Conservation (phyloP, 2,888 invertebrate species). For the Calameuta pallipes region DNA sequence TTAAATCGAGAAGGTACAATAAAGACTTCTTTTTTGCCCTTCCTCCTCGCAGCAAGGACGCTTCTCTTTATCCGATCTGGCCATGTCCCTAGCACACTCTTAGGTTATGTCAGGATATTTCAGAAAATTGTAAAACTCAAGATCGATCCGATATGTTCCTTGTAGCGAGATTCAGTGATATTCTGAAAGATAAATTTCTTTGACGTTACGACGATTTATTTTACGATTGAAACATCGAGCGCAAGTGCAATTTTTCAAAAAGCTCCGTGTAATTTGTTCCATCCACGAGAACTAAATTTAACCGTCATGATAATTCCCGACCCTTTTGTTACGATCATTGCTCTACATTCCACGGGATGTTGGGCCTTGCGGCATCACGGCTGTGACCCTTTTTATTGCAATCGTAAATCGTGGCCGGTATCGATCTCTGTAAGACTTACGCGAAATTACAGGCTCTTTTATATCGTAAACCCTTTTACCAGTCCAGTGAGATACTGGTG, state of each 20-base stretch:
- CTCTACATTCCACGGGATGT: neutral
- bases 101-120: neutral
- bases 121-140: neutral
- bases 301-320: neutral
- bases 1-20: conserved; percentile 6
- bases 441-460: neutral
- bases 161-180: neutral
- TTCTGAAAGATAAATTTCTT: neutral
- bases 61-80: neutral
- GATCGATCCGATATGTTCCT: neutral
- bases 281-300: neutral
- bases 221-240: neutral
- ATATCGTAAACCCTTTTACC: neutral
- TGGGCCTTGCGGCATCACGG: neutral
- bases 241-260: neutral
- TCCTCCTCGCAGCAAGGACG: neutral
- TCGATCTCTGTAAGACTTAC: neutral
- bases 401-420: neutral
- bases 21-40: neutral
- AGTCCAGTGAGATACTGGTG: neutral
- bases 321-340: neutral
- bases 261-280: neutral
- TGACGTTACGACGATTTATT: neutral
- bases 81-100: neutral
- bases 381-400: neutral